Base-by-base conservation (phyloP, 2,797 vertebrate genomes). In the Prionace glauca region DNA sequence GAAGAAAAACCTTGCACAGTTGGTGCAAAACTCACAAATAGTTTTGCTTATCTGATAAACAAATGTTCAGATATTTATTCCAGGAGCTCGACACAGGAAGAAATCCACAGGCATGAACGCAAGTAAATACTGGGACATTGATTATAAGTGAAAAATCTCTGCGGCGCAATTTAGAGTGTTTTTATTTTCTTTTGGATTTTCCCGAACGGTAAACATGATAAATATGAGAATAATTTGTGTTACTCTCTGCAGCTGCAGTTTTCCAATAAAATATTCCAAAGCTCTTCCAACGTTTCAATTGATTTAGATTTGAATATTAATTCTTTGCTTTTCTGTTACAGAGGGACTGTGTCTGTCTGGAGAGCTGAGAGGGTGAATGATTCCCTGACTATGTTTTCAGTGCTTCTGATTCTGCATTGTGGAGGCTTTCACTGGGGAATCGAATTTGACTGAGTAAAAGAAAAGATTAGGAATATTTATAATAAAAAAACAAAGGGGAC, bases 71-170 rank as follows among this genome's bases (percentile, higher is more conserved):
- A 36, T 92, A 18, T 67, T 69, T 69, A 92, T 41, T 5, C n/a
- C 32, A 90, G 60, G 1, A 90, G 12, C 87, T 41, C 62, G 36
- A 69, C 16, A 1, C 29, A 91, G 14, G 18, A 24, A 92, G 62
- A 92, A 69, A 36, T 24, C 90, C n/a, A 41, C 90, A 69, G 36
- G 41, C n/a, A 92, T 12, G n/a, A 92, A 92, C 65, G 1, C 24
- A 20, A 92, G 10, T 41, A 92, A 67, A 92, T 69, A 69, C n/a
- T 69, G 20, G 7, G n/a, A 41, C 36, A 41, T 92, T 69, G 69
- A 69, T 92, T 41, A 92, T 62, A 41, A 69, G 18, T 92, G 90
- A 92, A 69, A 92, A 36, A 92, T 92, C 62, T 24, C n/a, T n/a
- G 10, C 11, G 3, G 36, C 5, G 3, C 18, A n/a, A 92, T 65